A percentile compares a stretch with the other conserved stretches of the same genome.
Conservation (phyloP, 2,888 invertebrate species). For the Tethea ocularis region DNA sequence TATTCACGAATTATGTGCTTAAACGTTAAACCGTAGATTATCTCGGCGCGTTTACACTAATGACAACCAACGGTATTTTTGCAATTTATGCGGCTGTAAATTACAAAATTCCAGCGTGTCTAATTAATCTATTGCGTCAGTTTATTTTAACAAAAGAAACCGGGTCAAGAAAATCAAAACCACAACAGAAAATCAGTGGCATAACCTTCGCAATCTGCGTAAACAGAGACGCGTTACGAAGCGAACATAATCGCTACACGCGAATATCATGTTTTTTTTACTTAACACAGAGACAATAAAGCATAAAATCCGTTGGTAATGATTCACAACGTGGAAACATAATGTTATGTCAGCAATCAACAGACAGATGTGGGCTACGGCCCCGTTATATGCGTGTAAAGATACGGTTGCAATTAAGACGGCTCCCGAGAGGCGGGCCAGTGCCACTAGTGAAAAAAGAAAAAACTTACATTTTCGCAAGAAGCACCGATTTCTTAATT, state of each 20-base stretch:
- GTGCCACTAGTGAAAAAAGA: slow-evolving; percentile 53
- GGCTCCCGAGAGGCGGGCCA: slow-evolving; percentile 46
- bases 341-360: slow-evolving; percentile 46
- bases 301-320: slow-evolving; percentile 39
- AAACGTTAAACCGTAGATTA: slow-evolving; percentile 4
- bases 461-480: slow-evolving; percentile 45
- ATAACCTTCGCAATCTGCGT: slow-evolving; percentile 52
- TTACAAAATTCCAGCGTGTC: slow-evolving; percentile 43
- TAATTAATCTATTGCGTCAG: slow-evolving; percentile 72
- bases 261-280: slow-evolving; percentile 24
- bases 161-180: slow-evolving; percentile 77
- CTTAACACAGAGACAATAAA: slow-evolving; percentile 37
- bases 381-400: slow-evolving; percentile 50
- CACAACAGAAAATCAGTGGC: slow-evolving; percentile 56
- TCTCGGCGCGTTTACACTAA: slow-evolving; percentile 9
- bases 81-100: slow-evolving; percentile 43
- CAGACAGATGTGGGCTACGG: slow-evolving; percentile 65
- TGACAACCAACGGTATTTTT: slow-evolving; percentile 23
- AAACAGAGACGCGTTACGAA: slow-evolving; percentile 32
- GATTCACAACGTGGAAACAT: slow-evolving; percentile 23
- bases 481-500: slow-evolving; percentile 37
- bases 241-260: slow-evolving; percentile 25
- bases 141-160: slow-evolving; percentile 68
- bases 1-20: background rate
- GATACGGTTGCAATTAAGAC: slow-evolving; percentile 58